Conservation (phyloP, 2,113 vertebrate genomes). For the Equus przewalskii region DNA sequence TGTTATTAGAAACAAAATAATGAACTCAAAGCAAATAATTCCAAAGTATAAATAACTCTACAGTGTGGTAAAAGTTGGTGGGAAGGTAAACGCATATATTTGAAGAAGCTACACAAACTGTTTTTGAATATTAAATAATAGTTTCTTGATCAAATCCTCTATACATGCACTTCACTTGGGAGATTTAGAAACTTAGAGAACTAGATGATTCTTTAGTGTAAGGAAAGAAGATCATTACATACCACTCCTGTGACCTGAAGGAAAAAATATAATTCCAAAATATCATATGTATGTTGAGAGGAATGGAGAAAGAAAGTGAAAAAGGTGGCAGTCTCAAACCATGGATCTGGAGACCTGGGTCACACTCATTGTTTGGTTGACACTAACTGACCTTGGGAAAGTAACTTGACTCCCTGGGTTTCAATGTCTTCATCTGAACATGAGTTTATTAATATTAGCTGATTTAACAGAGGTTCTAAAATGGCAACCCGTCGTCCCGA, state of each 20-base stretch:
- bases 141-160: slow-evolving; percentile 11
- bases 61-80: neutral
- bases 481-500: neutral
- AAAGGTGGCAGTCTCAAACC: neutral
- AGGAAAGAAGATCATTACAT: neutral
- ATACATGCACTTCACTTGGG: neutral
- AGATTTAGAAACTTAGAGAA: slow-evolving; percentile 3
- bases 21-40: slow-evolving; percentile 33
- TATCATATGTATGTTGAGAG: neutral
- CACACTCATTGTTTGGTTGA: neutral
- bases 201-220: neutral
- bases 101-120: neutral
- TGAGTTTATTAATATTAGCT: neutral
- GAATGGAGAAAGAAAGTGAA: neutral
- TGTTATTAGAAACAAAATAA: slow-evolving; percentile 27
- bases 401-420: neutral
- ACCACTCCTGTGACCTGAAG: neutral
- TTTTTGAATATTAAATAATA: neutral
- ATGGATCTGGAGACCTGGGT: neutral
- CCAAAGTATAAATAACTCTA: slow-evolving; percentile 18
- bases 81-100: slow-evolving; percentile 27
- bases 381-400: neutral
- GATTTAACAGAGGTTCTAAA: neutral
- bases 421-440: neutral
- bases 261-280: neutral